Base-by-base conservation (phyloP, 2,113 vertebrate genomes). In the Lagopus muta region DNA sequence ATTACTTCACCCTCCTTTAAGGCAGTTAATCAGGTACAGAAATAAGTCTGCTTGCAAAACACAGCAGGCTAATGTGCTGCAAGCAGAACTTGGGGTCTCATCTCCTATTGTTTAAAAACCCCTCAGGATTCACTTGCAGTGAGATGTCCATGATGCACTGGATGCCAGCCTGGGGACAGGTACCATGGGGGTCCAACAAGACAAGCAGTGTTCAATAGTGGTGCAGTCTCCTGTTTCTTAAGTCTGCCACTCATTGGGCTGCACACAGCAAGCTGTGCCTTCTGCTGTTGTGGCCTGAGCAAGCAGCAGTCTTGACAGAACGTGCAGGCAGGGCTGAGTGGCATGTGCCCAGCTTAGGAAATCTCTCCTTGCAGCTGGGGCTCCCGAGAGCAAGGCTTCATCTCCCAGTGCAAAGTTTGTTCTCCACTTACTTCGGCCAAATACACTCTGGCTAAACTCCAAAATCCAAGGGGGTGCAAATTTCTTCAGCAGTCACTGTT, bases 1-100 rank as follows among this genome's bases (percentile, higher is more conserved):
- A 95, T 94, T 96, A 96, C 90, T 94, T 92, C 88, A 94, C 92
- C 90, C 88, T 96, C 47, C 91, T 81, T 89, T 92, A 96, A 91
- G 82, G 75, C 96, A 95, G 96, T 96, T 94, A 96, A 96, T 67
- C 80, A 93, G 84, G 73, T 48, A 96, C 91, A 96, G 82, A 96
- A 97, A 96, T 97, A 96, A 96, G 88, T 40, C 75, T 10, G 50
- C 54, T 90, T 86, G 82, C 78, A 94, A 85, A 95, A 93, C 48
- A 45, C 20, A 60, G n/a, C 2, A 82, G n/a, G 72, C 74, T 52
- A 82, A 81, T 0, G 1, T 58, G 75, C 34, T 6, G 8, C 38
- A 71, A 58, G 76, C 50, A 88, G 50, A 95, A 40, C 77, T 11
- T 16, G 3, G 38, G 72, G 48, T 64, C 27, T 81, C 19, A 3